Conservation (phyloP, 2,113 vertebrate species). For the Geothlypis trichas region DNA sequence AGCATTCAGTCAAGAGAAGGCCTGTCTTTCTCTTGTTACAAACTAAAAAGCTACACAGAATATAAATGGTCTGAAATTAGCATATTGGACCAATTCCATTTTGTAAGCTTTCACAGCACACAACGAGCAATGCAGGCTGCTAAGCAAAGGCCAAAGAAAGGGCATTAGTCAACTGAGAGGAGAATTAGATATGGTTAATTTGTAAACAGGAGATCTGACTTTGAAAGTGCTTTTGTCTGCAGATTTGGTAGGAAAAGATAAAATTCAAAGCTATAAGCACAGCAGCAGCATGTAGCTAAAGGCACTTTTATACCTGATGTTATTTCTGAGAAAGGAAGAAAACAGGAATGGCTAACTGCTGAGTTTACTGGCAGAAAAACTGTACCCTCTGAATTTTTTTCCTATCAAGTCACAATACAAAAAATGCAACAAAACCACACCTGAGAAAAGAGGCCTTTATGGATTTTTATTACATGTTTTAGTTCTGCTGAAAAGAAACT, state of each 20-base stretch:
- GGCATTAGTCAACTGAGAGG: neutral
- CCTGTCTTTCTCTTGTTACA: neutral
- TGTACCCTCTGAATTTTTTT: neutral
- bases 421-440: neutral
- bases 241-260: neutral
- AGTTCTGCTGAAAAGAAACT: neutral
- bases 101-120: neutral
- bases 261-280: neutral
- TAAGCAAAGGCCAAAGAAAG: constrained; percentile 13
- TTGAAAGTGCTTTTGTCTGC: neutral
- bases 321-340: neutral
- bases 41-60: constrained; percentile 31
- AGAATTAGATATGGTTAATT: constrained; percentile 25
- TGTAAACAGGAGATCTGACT: constrained; percentile 14
- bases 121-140: neutral
- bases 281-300: neutral
- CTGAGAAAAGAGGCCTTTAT: neutral
- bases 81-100: constrained; percentile 44
- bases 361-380: neutral
- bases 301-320: neutral
- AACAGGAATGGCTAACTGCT: neutral
- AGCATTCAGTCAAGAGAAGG: neutral
- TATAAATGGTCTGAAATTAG: constrained; percentile 36
- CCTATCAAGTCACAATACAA: neutral
- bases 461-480: neutral